phyloP scores from a whole-genome alignment of 2,113 vertebrate genomes.

The Cairina moschata region DNA sequence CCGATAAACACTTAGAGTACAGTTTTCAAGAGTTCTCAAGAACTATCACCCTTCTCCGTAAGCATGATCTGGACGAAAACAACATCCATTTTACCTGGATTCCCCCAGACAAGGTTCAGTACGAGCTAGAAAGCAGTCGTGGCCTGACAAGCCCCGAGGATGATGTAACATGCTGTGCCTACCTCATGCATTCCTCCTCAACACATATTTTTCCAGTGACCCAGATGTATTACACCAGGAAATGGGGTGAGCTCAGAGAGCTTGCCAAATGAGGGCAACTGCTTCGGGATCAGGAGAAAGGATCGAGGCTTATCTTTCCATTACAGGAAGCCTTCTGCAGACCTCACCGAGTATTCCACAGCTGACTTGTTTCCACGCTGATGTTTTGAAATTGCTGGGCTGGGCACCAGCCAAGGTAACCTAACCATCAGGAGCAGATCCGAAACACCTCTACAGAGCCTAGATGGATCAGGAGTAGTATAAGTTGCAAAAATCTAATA shows the following conservation, averaged over 20 bases:
- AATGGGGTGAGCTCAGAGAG: conserved; percentile 13
- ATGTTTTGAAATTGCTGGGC: not conserved
- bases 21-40: not conserved
- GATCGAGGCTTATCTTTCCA: conserved; percentile 34
- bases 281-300: not conserved
- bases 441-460: not conserved
- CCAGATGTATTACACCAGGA: conserved; percentile 24
- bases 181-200: conserved; percentile 16
- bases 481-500: not conserved
- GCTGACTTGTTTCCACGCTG: not conserved
- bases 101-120: not conserved
- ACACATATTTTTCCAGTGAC: conserved; percentile 60
- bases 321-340: conserved; percentile 15
- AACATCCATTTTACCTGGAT: not conserved
- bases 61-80: not conserved
- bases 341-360: not conserved
- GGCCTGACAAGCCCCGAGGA: conserved; percentile 7
- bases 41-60: not conserved
- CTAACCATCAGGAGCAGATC: not conserved
- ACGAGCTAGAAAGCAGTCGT: not conserved
- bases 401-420: not conserved
- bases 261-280: conserved; percentile 47
- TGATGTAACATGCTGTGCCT: conserved; percentile 39
- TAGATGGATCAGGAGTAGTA: not conserved
- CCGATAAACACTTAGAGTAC: not conserved